Base-by-base conservation (phyloP, 2,113 vertebrate species). In the Hydrochoerus hydrochaeris region DNA sequence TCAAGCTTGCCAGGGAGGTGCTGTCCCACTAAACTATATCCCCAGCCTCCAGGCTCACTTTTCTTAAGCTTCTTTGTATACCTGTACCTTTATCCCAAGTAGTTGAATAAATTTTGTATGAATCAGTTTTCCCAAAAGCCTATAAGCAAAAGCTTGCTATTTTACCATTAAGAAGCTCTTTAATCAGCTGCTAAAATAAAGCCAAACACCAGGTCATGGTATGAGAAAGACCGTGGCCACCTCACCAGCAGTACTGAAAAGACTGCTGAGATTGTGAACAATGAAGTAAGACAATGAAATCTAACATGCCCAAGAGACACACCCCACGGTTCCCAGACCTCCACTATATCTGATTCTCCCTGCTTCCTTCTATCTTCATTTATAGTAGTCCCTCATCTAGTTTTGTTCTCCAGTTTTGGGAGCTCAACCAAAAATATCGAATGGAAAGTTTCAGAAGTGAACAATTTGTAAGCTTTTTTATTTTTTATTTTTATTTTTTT, bases 121-220 rank as follows among this genome's bases (percentile, higher is more conserved):
- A 90, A 85, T 90, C 73, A 85, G 92, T 88, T 97, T 94, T 46
- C 54, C 30, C 24, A 85, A 77, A 91, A 90, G n/a, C 54, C 88
- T 91, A 63, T 5, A 90, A 95, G 63, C 3, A 81, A 96, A 96
- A 92, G 19, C 62, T 81, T 93, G 12, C 46, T 77, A 75, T 87
- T 96, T 93, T 78, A 80, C 35, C 32, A 77, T 58, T 87, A 93
- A 94, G 62, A 91, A 20, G 3, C 58, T 71, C 46, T 83, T 32
- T 84, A 86, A 60, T 19, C 75, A 44, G 20, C 54, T n/a, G 14
- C 38, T 69, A 90, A 95, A 94, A 85, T 83, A 85, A 88, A 94
- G 63, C 24, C 73, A 95, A 93, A 80, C 22, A 73, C 41, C 49
- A 54, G 46, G 44, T 19, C 13, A 62, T 0, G 17, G 1, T n/a